Evolutionary conservation across 1,140 invertebrate species (phyloP).

Genomic region (Meloidogyne exigua): DNA sequence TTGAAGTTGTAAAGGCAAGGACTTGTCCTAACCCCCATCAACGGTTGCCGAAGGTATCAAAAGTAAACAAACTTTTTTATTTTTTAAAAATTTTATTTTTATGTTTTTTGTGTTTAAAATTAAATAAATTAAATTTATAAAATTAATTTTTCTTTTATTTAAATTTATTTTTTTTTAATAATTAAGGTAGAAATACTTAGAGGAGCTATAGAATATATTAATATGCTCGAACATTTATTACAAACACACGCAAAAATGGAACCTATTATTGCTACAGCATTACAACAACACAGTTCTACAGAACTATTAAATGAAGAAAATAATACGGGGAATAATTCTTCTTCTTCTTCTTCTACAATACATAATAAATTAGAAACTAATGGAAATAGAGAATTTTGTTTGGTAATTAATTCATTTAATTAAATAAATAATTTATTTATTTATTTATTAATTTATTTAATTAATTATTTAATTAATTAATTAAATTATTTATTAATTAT

Average conservation of each 20-base stretch:
- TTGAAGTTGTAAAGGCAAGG: conserved; percentile 85
- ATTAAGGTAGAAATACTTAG: conserved; percentile 81
- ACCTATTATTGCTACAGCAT: conserved; percentile 50
- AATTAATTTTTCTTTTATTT: too few relatives aligned
- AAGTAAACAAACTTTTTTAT: background rate
- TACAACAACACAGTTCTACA: conserved; percentile 35
- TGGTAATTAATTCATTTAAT: background rate
- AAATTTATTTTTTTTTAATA: too few relatives aligned
- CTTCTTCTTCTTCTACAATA: too few relatives aligned
- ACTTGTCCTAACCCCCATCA: conserved; percentile 92
- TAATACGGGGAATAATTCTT: conserved; percentile 17
- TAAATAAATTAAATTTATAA: too few relatives aligned
- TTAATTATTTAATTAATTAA: too few relatives aligned
- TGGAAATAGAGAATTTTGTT: background rate
- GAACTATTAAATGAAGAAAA: conserved; percentile 38
- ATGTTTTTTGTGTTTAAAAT: too few relatives aligned
- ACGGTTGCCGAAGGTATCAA: conserved; percentile 77
- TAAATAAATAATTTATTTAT: too few relatives aligned
- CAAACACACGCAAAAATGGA: conserved; percentile 55
- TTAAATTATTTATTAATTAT: too few relatives aligned
- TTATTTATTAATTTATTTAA: background rate
- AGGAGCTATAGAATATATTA: conserved; percentile 96
- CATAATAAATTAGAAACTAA: background rate
- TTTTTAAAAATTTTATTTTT: too few relatives aligned
- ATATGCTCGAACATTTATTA: conserved; percentile 76